These are phyloP conservation scores for Dolichopus griseipennis DNA, from an alignment of 2,888 invertebrate genomes.

Conservation along the genomic window DNA sequence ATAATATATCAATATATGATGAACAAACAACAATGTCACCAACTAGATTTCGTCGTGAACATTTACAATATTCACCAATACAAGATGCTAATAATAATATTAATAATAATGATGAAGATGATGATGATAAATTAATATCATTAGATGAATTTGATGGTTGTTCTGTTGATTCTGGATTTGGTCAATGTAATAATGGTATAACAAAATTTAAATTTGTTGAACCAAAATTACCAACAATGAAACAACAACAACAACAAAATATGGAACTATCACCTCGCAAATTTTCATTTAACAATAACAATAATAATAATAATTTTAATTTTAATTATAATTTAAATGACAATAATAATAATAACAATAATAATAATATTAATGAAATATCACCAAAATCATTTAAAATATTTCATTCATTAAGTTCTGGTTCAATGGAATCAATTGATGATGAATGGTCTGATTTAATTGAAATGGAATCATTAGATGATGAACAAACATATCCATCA, in stretches of 20 bases:
- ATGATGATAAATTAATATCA: conserved; percentile 20
- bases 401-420: conserved; percentile 46
- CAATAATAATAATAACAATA: conserved; percentile 25
- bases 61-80: conserved; percentile 25
- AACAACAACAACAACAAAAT: conserved; percentile 17
- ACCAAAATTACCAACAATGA: conserved; percentile 35
- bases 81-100: conserved; percentile 12
- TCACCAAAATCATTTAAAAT: conserved; percentile 38
- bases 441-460: conserved; percentile 55
- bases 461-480: conserved; percentile 50
- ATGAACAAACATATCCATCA: conserved; percentile 45
- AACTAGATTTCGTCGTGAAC: conserved; percentile 21
- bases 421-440: conserved; percentile 52
- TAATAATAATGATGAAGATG: conserved; percentile 25
- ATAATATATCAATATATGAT: conserved; percentile 40
- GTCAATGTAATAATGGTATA: conserved; percentile 26
- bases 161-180: conserved; percentile 53
- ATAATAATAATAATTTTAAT: background rate
- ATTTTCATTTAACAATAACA: conserved; percentile 13
- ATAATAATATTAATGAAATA: conserved; percentile 17
- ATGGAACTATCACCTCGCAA: conserved; percentile 12
- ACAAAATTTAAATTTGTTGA: conserved; percentile 38
- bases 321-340: conserved; percentile 14
- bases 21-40: conserved; percentile 27
- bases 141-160: conserved; percentile 44